Evolutionary conservation across 1,140 invertebrate species (phyloP).

Genomic region (Brachionus sp.): DNA sequence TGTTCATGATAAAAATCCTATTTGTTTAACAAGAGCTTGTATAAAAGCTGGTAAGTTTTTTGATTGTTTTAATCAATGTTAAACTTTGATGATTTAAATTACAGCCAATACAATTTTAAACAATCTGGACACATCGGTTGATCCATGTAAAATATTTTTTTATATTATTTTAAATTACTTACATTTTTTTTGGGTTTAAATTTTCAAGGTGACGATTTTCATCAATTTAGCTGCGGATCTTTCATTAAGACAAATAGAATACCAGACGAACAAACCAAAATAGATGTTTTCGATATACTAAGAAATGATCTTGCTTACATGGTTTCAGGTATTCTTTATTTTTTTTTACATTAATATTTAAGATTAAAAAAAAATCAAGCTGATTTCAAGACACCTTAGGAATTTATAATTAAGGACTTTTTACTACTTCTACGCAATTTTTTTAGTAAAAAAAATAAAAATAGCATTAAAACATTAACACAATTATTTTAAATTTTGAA

Average conservation of each 20-base stretch:
- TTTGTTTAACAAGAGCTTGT: constrained; percentile 29
- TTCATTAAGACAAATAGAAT: constrained; percentile 33
- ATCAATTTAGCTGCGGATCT: constrained; percentile 37
- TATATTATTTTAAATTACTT: not conserved
- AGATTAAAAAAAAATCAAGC: not conserved
- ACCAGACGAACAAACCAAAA: constrained; percentile 44
- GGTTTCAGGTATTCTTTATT: constrained; percentile 19
- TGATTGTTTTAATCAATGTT: not conserved
- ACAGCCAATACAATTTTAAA: constrained; percentile 23
- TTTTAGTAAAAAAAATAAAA: too few species aligned
- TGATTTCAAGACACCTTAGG: too few species aligned
- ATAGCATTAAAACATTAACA: too few species aligned
- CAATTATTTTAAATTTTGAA: too few species aligned
- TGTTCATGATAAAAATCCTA: not conserved
- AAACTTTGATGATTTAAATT: not conserved
- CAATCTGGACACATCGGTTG: not conserved
- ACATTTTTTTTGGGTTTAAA: not conserved
- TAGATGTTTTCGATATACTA: constrained; percentile 37
- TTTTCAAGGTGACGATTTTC: constrained; percentile 31
- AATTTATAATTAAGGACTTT: too few species aligned
- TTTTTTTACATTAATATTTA: too few species aligned
- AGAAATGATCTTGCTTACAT: constrained; percentile 9
- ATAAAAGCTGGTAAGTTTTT: constrained; percentile 28
- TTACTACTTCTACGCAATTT: too few species aligned
- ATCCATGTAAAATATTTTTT: not conserved